Evolutionary conservation across 1,140 invertebrate species (phyloP), one percentile per base, ranked within the genome.

Genomic region (Aphis craccivora): DNA sequence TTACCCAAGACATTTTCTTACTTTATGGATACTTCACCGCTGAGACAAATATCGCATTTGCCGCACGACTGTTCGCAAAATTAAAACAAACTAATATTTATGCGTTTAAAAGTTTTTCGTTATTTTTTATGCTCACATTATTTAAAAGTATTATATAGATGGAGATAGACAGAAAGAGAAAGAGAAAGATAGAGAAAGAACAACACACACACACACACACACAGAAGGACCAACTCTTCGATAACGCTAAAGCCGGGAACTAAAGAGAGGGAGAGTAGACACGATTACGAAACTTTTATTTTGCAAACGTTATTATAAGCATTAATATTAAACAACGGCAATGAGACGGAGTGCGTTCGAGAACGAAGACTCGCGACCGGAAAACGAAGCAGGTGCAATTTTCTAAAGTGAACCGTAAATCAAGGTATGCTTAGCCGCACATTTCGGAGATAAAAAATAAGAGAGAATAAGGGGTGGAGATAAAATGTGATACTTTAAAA

Each of bases 341-440:
- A 35, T 76, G 60, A 76, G n/a, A 76, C 81, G 81, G 81, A 81
- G 37, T 83, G 37, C 37, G 22, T 25, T 83, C 22, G 35, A 9
- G 81, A 37, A 40, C 81, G 22, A 23, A 83, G 81, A 40, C n/a
- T 83, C 81, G 81, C 37, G 7, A 40, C 81, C 1, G 81, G 81
- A 40, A 83, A 83, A 83, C 81, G 81, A 83, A 83, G 81, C 81
- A 40, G 81, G 81, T 83, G 81, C 81, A 83, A 35, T 83, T 40
- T 83, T 83, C 81, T 40, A 40, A 83, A 83, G 81, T 83, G 81
- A 83, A 83, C 81, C 81, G 81, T 83, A 83, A 83, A 83, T 83
- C 81, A 83, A 83, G n/a, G 81, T 83, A 40, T 83, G 22, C 37
- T 83, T 83, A 83, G 37, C 37, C 37, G 37, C 81, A 37, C 81